Evolutionary conservation across 2,797 vertebrate species (phyloP), one percentile per base, ranked within the genome.

Genomic region (Discoglossus pictus): DNA sequence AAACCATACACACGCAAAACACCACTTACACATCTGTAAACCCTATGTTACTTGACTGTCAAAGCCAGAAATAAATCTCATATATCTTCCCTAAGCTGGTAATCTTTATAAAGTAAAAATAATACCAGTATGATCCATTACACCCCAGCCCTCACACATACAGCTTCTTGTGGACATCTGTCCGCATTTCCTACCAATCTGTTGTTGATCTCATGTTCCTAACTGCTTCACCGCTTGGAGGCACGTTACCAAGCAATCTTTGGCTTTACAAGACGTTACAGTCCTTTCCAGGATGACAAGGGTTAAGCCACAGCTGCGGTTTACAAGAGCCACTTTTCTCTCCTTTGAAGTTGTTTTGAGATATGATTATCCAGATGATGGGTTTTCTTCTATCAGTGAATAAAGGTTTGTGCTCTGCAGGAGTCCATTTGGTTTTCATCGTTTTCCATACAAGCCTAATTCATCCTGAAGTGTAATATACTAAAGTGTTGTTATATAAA

Each of bases 111-210:
- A 77, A 2, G 5, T 39, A 52, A 77, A 82, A 73, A 77, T n/a
- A n/a, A n/a, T 73, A 78, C 70, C 65, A 75, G 80, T 75, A 75
- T 58, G 77, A 78, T 75, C 78, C 67, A 58, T 77, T 82, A 81
- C 80, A 83, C 74, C 82, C 77, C 79, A 82, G 56, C 73, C 43
- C 34, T 78, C 68, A 76, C 75, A 80, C 67, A n/a, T 83, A 81
- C 82, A 75, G 75, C 77, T 85, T 83, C 73, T 79, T 84, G 68
- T 65, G 78, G 76, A 75, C 76, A 51, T 76, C 81, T 82, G 83
- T 75, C 76, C 74, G 77, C 79, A 82, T 73, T 80, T 75, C 82
- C 77, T 62, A 70, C 78, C 80, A 76, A 73, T 25, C 11, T 60
- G 40, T 52, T 70, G 65, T 68, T 78, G 56, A 31, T 39, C 66